These are phyloP conservation scores for Heliconius ethilla DNA, from an alignment of 2,888 invertebrate species.

Conservation along the genomic window DNA sequence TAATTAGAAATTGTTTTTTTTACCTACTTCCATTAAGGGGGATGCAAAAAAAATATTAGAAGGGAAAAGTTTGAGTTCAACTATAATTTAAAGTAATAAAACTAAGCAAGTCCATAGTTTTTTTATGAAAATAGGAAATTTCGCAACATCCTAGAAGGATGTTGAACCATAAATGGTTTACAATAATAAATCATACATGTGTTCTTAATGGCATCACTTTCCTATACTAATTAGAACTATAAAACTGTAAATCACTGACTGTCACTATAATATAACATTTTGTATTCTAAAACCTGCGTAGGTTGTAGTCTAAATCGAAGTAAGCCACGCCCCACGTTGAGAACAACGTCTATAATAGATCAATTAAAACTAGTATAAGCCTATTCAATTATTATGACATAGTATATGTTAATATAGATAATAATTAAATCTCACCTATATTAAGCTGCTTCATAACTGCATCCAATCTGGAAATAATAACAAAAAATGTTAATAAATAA, in stretches of 20 bases:
- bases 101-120: neutral
- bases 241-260: conserved; percentile 60
- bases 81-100: neutral
- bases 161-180: neutral
- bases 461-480: conserved; percentile 68
- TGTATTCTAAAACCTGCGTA: conserved; percentile 60
- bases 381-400: conserved; percentile 54
- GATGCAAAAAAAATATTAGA: no score
- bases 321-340: conserved; percentile 53
- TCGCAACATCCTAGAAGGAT: neutral
- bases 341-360: conserved; percentile 55
- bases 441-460: conserved; percentile 70
- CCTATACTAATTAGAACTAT: conserved; percentile 52
- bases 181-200: conserved; percentile 28
- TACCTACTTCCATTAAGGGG: neutral
- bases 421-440: conserved; percentile 58
- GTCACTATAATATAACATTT: conserved; percentile 68
- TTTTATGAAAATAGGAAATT: neutral
- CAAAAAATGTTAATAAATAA: conserved; percentile 24
- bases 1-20: neutral
- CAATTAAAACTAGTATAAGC: conserved; percentile 60
- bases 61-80: neutral
- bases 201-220: conserved; percentile 38
- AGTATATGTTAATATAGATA: conserved; percentile 51
- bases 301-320: conserved; percentile 58